A percentile compares a stretch with the other conserved stretches of the same genome.
Evolutionary conservation across 2,888 invertebrate genomes (phyloP).

Genomic region (Blastobasis adustella): DNA sequence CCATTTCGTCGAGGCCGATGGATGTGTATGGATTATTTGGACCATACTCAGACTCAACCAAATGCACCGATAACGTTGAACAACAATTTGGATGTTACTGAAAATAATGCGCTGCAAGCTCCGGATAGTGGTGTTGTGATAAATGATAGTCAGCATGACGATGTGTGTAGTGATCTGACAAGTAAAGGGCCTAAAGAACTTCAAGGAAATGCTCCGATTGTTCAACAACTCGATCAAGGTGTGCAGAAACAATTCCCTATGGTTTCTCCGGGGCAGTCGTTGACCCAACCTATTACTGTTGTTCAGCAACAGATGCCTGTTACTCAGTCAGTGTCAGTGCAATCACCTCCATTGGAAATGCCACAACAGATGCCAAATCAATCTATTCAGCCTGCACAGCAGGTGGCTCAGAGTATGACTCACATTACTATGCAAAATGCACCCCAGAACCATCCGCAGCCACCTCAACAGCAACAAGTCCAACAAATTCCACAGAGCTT

Average conservation of each 20-base stretch:
- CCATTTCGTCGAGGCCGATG: constrained; percentile 94
- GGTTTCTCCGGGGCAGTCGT: constrained; percentile 68
- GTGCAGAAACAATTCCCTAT: constrained; percentile 69
- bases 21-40: constrained; percentile 96
- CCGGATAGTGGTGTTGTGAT: constrained; percentile 71
- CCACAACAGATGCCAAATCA: constrained; percentile 68
- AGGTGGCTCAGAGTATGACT: constrained; percentile 69
- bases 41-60: constrained; percentile 80
- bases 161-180: constrained; percentile 62
- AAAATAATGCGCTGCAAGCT: constrained; percentile 54
- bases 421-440: constrained; percentile 67
- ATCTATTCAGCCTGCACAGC: constrained; percentile 53
- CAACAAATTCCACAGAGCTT: constrained; percentile 72
- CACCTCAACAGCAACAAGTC: constrained; percentile 61
- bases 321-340: constrained; percentile 62
- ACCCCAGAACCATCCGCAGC: constrained; percentile 49
- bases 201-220: constrained; percentile 55
- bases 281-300: constrained; percentile 63
- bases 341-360: constrained; percentile 69
- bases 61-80: constrained; percentile 65
- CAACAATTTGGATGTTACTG: constrained; percentile 63
- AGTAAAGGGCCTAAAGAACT: constrained; percentile 67
- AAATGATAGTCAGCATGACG: constrained; percentile 70
- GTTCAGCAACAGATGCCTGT: constrained; percentile 66
- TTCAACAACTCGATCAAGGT: constrained; percentile 67